phyloP scores from a whole-genome alignment of 2,113 vertebrate genomes.

The Oplegnathus fasciatus region DNA sequence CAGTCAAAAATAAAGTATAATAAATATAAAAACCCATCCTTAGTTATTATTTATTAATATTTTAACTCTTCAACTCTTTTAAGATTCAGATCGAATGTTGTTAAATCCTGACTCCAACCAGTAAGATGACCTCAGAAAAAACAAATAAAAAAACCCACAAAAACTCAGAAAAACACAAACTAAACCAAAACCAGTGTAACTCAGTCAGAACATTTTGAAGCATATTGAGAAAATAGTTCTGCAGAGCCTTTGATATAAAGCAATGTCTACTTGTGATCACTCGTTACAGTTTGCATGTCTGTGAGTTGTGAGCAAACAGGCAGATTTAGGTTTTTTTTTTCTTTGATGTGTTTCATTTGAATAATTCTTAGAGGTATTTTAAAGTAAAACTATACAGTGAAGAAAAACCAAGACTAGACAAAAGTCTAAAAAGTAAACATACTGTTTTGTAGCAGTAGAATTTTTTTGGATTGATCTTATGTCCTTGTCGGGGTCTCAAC shows the following conservation, averaged over 20 bases:
- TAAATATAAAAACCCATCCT: background rate
- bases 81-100: no score
- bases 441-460: background rate
- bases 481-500: background rate
- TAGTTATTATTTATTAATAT: background rate
- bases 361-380: no score
- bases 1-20: background rate
- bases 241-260: background rate
- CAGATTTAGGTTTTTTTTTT: no score
- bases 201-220: background rate
- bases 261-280: no score
- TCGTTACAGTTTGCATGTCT: background rate
- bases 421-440: background rate
- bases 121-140: no score
- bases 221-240: background rate
- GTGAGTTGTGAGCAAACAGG: background rate
- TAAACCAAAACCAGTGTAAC: background rate
- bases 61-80: no score
- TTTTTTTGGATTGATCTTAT: background rate
- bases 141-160: no score
- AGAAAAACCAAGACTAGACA: background rate
- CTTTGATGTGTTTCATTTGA: no score
- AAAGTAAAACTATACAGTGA: background rate
- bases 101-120: no score
- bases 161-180: no score